A percentile compares a stretch with the other conserved stretches of the same genome.
phyloP scores from a whole-genome alignment of 2,888 invertebrate species.

The Drosophila mayaguana region DNA sequence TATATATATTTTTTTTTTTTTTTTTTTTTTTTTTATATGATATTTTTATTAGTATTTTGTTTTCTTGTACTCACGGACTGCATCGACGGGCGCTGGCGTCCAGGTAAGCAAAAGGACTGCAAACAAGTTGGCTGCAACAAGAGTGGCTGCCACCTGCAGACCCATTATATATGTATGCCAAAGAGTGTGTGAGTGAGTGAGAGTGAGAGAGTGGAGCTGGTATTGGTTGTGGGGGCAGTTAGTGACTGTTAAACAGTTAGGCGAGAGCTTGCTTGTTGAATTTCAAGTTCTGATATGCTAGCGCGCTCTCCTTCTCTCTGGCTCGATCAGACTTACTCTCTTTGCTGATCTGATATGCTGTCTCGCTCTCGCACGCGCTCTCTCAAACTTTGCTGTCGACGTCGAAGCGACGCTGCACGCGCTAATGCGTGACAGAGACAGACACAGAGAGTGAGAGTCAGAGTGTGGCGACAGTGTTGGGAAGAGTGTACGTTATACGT shows the following conservation, averaged over 20 bases:
- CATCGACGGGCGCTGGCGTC: conserved; percentile 83
- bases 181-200: conserved; percentile 21
- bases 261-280: conserved; percentile 21
- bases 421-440: conserved; percentile 26
- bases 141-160: conserved; percentile 85
- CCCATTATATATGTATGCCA: conserved; percentile 82
- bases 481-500: conserved; percentile 12
- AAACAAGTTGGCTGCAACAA: conserved; percentile 83
- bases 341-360: conserved; percentile 52
- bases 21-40: conserved; percentile 2
- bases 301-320: conserved; percentile 3
- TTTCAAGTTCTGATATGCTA: conserved; percentile 30
- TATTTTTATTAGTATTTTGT: conserved; percentile 5
- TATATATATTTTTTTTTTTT: neutral
- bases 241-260: conserved; percentile 8
- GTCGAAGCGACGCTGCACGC: conserved; percentile 29
- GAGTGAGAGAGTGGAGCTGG: conserved; percentile 16
- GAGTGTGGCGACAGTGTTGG: conserved; percentile 17
- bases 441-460: conserved; percentile 5
- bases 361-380: conserved; percentile 4
- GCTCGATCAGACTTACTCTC: conserved; percentile 80
- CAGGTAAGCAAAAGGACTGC: conserved; percentile 82
- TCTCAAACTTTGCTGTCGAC: conserved; percentile 25
- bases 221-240: conserved; percentile 8
- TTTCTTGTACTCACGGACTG: conserved; percentile 84